Base-by-base conservation (phyloP, 1,140 invertebrate genomes). In the Drosophila kepulauana region DNA sequence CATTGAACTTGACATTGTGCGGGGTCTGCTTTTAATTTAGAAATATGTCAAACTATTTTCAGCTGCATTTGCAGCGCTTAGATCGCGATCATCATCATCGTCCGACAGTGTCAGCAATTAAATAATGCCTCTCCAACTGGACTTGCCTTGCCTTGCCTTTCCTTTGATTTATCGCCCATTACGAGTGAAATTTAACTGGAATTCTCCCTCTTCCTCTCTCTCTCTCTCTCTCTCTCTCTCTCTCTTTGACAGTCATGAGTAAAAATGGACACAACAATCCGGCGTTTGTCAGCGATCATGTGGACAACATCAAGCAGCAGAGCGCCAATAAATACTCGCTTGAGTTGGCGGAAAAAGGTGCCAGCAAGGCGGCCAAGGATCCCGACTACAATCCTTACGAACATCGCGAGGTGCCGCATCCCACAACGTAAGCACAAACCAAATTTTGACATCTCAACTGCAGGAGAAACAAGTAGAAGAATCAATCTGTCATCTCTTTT, bases 321-420 rank as follows among this genome's bases (percentile, higher is more conserved):
- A 66, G 57, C 16, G 46, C 66, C 43, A 75, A 81, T 16, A 75
- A 75, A 48, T 93, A 92, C 67, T 87, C 92, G 6, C 68, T 94
- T 35, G 94, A 94, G 81, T 79, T 94, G 16, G 82, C 88, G 3
- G 92, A 93, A 93, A 86, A 94, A 93, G 68, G 93, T 91, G 75
- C 92, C 86, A 77, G 93, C 57, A 82, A 81, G 16, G 67, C 81
- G 1, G 66, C 75, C 56, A 91, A 91, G 62, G 81, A 88, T 80
- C 76, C 79, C 46, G 93, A 94, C 11, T 96, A 96, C 77, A 94
- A 96, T 78, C 95, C 95, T 1, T 95, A 95, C 81, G 87, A 94
- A 7, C 93, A 96, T 79, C 93, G 95, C 57, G 93, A 94, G 25
- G 94, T 96, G 20, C 94, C 95, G 75, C 95, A 96, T 93, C 95